phyloP scores from a whole-genome alignment of 2,797 vertebrate genomes.

The Heteromormyrus szaboi region DNA sequence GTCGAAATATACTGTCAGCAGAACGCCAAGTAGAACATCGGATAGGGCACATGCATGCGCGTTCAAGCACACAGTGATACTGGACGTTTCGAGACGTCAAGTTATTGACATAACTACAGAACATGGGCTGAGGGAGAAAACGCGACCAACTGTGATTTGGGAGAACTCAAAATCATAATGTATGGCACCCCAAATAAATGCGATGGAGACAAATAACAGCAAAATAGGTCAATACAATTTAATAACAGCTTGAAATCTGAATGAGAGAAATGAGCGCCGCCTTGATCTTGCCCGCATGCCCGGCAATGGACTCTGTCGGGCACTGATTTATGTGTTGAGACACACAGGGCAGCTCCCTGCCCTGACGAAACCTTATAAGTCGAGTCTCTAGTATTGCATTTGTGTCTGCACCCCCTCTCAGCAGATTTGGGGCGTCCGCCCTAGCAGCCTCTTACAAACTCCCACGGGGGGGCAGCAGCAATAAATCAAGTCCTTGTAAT shows the following conservation, averaged over 20 bases:
- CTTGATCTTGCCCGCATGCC: not conserved
- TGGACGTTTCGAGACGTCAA: not conserved
- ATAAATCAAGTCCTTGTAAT: not conserved
- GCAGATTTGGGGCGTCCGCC: not conserved
- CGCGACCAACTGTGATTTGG: not conserved
- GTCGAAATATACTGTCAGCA: not conserved
- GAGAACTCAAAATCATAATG: not conserved
- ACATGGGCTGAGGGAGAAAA: not conserved
- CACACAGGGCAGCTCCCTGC: not conserved
- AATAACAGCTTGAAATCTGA: not conserved
- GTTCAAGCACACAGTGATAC: not conserved
- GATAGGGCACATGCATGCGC: not conserved
- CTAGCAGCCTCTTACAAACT: not conserved
- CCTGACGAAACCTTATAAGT: not conserved
- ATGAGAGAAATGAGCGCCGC: not conserved
- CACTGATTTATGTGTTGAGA: not conserved
- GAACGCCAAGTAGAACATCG: not conserved
- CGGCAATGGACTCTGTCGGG: not conserved
- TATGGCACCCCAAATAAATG: not conserved
- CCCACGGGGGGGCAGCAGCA: not conserved
- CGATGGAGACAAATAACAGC: not conserved
- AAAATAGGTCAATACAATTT: not conserved
- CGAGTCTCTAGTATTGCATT: not conserved
- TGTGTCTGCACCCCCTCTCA: not conserved
- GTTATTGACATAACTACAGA: not conserved